Percentiles rank a stretch among this genome's conserved stretches.
Conservation (phyloP, 1,140 invertebrate genomes). For the Aphis gossypii region DNA sequence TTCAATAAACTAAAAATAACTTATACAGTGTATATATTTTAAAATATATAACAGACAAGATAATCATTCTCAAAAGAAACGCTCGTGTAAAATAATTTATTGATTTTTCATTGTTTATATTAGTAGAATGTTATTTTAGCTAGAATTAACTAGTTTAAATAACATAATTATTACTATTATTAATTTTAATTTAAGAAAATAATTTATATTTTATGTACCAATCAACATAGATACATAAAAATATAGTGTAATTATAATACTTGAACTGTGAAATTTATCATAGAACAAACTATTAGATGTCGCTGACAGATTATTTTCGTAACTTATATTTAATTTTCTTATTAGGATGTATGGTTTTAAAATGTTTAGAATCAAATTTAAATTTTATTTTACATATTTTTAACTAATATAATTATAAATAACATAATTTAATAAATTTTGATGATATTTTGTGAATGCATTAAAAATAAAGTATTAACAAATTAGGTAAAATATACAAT, state of each 20-base stretch:
- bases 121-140: no score
- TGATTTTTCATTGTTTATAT: not conserved
- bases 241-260: no score
- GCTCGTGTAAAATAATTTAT: not conserved
- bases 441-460: not conserved
- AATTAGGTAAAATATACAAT: not conserved
- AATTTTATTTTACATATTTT: not conserved
- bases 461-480: not conserved
- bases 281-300: not conserved
- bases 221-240: no score
- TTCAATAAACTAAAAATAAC: not conserved
- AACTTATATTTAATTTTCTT: not conserved
- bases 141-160: not conserved
- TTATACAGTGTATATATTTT: not conserved
- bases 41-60: not conserved
- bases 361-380: not conserved
- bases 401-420: not conserved
- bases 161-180: not conserved
- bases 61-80: not conserved
- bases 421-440: not conserved
- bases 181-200: not conserved
- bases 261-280: not conserved
- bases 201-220: not conserved
- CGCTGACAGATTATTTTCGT: not conserved
- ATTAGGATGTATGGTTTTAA: not conserved